phyloP scores from a whole-genome alignment of 2,888 invertebrate species.

The Cephus spinipes region DNA sequence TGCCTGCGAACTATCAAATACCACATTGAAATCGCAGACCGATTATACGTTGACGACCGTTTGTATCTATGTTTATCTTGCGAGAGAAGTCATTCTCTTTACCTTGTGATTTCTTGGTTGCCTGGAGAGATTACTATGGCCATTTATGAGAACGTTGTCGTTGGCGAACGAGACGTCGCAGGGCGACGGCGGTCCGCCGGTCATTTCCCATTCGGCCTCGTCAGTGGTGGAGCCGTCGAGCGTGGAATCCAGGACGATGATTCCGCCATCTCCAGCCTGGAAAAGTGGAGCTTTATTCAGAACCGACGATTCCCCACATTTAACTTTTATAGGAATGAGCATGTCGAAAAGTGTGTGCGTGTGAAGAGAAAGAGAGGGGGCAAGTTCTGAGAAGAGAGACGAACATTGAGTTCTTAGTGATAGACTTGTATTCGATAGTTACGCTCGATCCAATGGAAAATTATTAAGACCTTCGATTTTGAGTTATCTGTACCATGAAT shows the following conservation, averaged over 20 bases:
- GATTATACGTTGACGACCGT: background rate
- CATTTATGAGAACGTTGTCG: slow-evolving; percentile 91
- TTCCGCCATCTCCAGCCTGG: slow-evolving; percentile 74
- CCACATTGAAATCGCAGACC: background rate
- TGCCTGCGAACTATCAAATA: no score
- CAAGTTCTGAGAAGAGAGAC: no score
- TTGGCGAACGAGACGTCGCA: slow-evolving; percentile 87
- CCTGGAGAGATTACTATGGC: slow-evolving; percentile 83
- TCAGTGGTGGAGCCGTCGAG: slow-evolving; percentile 74
- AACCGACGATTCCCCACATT: background rate
- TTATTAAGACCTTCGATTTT: no score
- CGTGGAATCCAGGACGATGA: slow-evolving; percentile 72
- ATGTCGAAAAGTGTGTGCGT: background rate
- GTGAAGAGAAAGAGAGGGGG: slow-evolving; percentile 11
- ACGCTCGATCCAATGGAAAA: no score
- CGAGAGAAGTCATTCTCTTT: slow-evolving; percentile 27
- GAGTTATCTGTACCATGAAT: no score
- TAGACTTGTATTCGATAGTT: no score
- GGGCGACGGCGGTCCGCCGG: slow-evolving; percentile 79
- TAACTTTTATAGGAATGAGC: background rate
- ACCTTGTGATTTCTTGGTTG: slow-evolving; percentile 74
- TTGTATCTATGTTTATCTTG: background rate
- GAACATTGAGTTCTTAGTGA: no score
- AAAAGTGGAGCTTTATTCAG: slow-evolving; percentile 41
- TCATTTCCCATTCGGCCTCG: slow-evolving; percentile 69